Conservation (phyloP, 1,140 invertebrate genomes). For the Himalopsyche phryganea region DNA sequence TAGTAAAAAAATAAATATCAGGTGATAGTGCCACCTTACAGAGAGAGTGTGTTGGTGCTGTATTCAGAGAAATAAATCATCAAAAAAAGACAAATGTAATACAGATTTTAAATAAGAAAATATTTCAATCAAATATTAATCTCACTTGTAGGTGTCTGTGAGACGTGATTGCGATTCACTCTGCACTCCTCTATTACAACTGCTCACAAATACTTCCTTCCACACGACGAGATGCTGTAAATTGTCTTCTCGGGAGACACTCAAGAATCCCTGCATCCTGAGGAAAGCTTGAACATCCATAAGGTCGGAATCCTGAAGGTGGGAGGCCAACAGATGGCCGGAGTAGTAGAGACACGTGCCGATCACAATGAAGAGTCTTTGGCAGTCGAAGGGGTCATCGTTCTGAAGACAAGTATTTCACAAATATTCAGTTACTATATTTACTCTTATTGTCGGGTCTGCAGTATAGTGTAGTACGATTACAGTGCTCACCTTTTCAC, state of each 20-base stretch:
- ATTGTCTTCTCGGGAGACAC: slow-evolving; percentile 60
- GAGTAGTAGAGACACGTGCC: slow-evolving; percentile 71
- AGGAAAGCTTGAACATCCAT: slow-evolving; percentile 68
- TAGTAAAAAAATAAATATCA: too few relatives aligned
- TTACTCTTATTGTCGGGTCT: too few relatives aligned
- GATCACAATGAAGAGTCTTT: slow-evolving; percentile 71
- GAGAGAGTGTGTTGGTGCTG: too few relatives aligned
- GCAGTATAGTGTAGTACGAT: too few relatives aligned
- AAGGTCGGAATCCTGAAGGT: slow-evolving; percentile 66
- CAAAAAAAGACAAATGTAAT: too few relatives aligned
- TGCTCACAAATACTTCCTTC: slow-evolving; percentile 65
- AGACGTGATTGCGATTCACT: slow-evolving; percentile 35
- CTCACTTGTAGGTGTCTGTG: slow-evolving; percentile 43
- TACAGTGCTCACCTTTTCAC: too few relatives aligned
- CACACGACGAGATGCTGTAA: slow-evolving; percentile 71
- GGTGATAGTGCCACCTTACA: too few relatives aligned
- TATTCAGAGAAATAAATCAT: too few relatives aligned
- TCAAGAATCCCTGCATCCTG: slow-evolving; percentile 63
- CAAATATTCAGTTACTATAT: too few relatives aligned
- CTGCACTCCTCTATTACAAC: slow-evolving; percentile 39
- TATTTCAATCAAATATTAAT: too few relatives aligned
- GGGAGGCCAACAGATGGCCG: slow-evolving; percentile 67
- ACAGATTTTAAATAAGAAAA: too few relatives aligned
- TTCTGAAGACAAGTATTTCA: slow-evolving; percentile 55
- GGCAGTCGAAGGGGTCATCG: slow-evolving; percentile 72